Percentiles rank a stretch among this genome's conserved stretches.
Evolutionary conservation across 2,888 invertebrate genomes (phyloP).

Genomic region (Morpho helenor): DNA sequence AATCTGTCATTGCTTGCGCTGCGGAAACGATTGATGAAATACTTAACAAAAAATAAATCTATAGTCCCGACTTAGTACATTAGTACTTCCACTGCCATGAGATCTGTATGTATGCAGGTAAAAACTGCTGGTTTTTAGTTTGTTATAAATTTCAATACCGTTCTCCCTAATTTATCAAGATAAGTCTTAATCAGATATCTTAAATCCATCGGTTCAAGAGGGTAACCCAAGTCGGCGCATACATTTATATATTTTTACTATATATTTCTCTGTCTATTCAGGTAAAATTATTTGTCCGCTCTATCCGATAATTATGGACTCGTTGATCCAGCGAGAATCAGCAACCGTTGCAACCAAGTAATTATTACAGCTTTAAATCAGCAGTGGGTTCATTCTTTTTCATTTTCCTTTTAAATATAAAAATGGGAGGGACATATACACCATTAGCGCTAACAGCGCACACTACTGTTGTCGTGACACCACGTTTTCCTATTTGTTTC

Average conservation of each 20-base stretch:
- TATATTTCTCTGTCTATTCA: constrained; percentile 24
- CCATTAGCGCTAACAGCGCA: constrained; percentile 21
- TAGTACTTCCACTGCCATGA: no score
- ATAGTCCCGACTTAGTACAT: no score
- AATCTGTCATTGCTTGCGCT: neutral
- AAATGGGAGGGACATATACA: constrained; percentile 22
- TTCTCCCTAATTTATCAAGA: constrained; percentile 15
- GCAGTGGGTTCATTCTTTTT: no score
- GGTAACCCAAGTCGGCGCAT: constrained; percentile 31
- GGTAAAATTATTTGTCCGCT: constrained; percentile 30
- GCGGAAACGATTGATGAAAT: neutral
- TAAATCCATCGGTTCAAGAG: constrained; percentile 21
- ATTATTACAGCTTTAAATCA: no score
- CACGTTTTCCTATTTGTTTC: constrained; percentile 26
- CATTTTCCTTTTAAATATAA: neutral
- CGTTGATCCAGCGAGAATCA: no score
- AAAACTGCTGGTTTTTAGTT: no score
- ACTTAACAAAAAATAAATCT: no score
- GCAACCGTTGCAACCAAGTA: no score
- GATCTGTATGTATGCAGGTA: no score
- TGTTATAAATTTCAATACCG: constrained; percentile 2
- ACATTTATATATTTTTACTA: constrained; percentile 23
- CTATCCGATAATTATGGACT: neutral
- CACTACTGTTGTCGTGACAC: constrained; percentile 22
- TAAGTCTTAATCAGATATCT: constrained; percentile 20